phyloP scores from a whole-genome alignment of 2,113 vertebrate species.

The Morone chrysops region DNA sequence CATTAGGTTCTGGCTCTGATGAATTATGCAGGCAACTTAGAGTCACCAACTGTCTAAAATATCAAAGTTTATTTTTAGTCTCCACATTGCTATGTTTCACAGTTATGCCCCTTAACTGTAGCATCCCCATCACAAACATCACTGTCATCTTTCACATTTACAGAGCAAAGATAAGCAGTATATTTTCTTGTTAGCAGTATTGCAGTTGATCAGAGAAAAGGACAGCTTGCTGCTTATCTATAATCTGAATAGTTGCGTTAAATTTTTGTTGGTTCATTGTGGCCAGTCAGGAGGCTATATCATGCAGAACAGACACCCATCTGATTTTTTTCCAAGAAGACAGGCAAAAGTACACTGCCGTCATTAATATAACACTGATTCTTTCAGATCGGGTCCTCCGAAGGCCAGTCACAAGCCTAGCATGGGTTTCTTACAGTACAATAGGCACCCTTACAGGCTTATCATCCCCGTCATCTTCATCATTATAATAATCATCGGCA shows the following conservation, averaged over 20 bases:
- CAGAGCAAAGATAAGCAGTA: background rate
- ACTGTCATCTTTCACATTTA: background rate
- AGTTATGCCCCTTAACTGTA: background rate
- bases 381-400: constrained; percentile 74
- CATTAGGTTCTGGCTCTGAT: background rate
- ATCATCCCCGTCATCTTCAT: constrained; percentile 73
- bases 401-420: constrained; percentile 84
- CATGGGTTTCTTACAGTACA: constrained; percentile 79
- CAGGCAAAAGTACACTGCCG: constrained; percentile 64
- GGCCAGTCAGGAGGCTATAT: constrained; percentile 66
- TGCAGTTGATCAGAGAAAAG: constrained; percentile 13
- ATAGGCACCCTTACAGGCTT: constrained; percentile 78
- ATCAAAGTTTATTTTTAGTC: constrained; percentile 28
- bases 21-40: background rate
- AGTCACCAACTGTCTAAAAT: background rate
- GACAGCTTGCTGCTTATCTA: constrained; percentile 18
- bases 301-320: constrained; percentile 77
- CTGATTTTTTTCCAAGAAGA: constrained; percentile 75
- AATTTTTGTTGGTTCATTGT: constrained; percentile 35
- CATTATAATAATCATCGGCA: constrained; percentile 69
- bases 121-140: background rate
- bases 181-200: constrained; percentile 1
- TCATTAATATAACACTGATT: constrained; percentile 79
- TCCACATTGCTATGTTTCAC: background rate
- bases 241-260: constrained; percentile 36